Evolutionary conservation across 2,888 invertebrate species (phyloP).

Genomic region (Gastrophysa polygoni): DNA sequence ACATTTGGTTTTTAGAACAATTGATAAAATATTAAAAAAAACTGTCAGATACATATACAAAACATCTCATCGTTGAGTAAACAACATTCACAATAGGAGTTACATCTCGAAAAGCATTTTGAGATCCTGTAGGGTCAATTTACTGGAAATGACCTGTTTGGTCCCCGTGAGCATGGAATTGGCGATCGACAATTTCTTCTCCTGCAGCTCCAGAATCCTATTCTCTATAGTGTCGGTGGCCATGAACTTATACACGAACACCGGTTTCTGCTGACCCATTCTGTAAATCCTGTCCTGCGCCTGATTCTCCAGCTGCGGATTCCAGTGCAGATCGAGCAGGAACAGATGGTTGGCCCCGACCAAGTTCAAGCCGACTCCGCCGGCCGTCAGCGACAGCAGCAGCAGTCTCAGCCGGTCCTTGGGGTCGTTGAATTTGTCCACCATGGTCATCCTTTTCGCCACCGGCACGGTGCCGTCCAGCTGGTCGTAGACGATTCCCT

Average conservation of each 20-base stretch:
- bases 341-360: constrained; percentile 91
- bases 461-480: constrained; percentile 81
- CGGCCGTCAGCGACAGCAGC: constrained; percentile 88
- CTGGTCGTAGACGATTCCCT: constrained; percentile 64
- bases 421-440: constrained; percentile 73
- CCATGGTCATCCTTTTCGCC: constrained; percentile 70
- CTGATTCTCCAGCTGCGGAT: constrained; percentile 93
- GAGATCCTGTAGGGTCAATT: constrained; percentile 81
- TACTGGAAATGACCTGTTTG: constrained; percentile 66
- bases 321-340: constrained; percentile 94
- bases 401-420: constrained; percentile 68
- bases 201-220: constrained; percentile 79
- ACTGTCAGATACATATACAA: too few relatives aligned
- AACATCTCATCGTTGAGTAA: too few relatives aligned
- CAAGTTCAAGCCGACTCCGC: constrained; percentile 93
- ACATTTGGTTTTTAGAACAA: too few relatives aligned
- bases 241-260: constrained; percentile 86
- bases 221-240: constrained; percentile 88
- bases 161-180: constrained; percentile 77
- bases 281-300: constrained; percentile 94
- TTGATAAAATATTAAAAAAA: too few relatives aligned
- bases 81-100: constrained; percentile 14
- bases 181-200: constrained; percentile 78
- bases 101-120: constrained; percentile 69
- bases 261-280: constrained; percentile 83